These are phyloP conservation scores for Montipora capricornis DNA, from an alignment of 64 coral and sea anemone genomes.

Conservation along the genomic window DNA sequence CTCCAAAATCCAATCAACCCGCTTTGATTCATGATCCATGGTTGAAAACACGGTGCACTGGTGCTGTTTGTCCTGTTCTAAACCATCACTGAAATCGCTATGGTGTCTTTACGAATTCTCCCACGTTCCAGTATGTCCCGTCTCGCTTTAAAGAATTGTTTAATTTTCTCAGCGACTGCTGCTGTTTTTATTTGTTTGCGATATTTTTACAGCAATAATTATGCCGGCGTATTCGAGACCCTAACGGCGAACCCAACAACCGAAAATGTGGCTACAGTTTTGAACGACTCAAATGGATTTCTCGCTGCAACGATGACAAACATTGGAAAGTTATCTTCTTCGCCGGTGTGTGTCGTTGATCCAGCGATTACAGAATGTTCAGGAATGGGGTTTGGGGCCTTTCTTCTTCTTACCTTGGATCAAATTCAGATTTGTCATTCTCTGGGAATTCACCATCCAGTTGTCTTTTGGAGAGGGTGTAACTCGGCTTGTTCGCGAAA, in stretches of 20 bases:
- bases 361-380: slow-evolving; percentile 40
- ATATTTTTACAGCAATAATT: background rate
- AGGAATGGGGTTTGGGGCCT: slow-evolving; percentile 48
- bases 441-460: slow-evolving; percentile 45
- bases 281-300: background rate
- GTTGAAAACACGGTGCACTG: too few relatives aligned
- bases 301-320: slow-evolving; percentile 31
- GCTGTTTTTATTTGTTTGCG: background rate
- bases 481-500: slow-evolving; percentile 52
- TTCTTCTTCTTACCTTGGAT: slow-evolving; percentile 63
- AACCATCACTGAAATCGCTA: background rate
- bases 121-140: background rate
- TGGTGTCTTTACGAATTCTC: background rate
- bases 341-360: slow-evolving; percentile 65
- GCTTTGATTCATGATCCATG: too few relatives aligned
- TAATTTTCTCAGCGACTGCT: background rate
- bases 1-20: too few relatives aligned
- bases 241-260: background rate
- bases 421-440: slow-evolving; percentile 41
- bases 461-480: slow-evolving; percentile 77
- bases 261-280: background rate
- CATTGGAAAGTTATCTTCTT: background rate
- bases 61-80: too few relatives aligned
- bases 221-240: background rate
- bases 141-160: background rate